Conservation (phyloP, 1,140 invertebrate genomes). For the Drosophila sp. region DNA sequence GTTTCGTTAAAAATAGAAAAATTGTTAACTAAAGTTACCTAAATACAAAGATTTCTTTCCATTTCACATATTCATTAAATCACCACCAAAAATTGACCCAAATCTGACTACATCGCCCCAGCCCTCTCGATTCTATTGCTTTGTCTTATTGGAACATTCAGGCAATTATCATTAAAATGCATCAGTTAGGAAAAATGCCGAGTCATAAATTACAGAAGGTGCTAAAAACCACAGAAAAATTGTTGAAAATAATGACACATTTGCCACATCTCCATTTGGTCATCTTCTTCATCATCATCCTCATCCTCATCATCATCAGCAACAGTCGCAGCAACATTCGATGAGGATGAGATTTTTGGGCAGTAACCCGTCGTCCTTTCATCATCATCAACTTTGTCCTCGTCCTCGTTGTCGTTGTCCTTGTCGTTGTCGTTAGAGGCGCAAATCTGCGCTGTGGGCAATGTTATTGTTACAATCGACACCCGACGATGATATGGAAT, state of each 20-base stretch:
- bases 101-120: background rate
- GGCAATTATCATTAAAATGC: constrained; percentile 42
- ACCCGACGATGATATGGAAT: constrained; percentile 49
- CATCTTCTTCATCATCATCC: background rate
- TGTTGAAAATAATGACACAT: constrained; percentile 62
- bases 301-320: background rate
- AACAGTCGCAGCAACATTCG: constrained; percentile 8
- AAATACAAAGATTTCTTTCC: background rate
- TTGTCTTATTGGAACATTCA: background rate
- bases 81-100: background rate
- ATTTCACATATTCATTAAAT: background rate
- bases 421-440: constrained; percentile 59
- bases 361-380: constrained; percentile 30
- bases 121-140: background rate
- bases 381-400: constrained; percentile 47
- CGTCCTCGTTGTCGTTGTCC: constrained; percentile 34
- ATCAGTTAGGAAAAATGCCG: constrained; percentile 36
- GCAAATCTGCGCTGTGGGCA: constrained; percentile 72
- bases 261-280: constrained; percentile 34
- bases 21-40: too few relatives aligned
- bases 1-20: too few relatives aligned
- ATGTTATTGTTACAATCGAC: constrained; percentile 79
- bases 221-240: constrained; percentile 56
- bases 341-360: constrained; percentile 14
- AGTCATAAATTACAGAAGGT: constrained; percentile 73